phyloP scores from a whole-genome alignment of 2,113 vertebrate genomes.

The Trogon surrucura region DNA sequence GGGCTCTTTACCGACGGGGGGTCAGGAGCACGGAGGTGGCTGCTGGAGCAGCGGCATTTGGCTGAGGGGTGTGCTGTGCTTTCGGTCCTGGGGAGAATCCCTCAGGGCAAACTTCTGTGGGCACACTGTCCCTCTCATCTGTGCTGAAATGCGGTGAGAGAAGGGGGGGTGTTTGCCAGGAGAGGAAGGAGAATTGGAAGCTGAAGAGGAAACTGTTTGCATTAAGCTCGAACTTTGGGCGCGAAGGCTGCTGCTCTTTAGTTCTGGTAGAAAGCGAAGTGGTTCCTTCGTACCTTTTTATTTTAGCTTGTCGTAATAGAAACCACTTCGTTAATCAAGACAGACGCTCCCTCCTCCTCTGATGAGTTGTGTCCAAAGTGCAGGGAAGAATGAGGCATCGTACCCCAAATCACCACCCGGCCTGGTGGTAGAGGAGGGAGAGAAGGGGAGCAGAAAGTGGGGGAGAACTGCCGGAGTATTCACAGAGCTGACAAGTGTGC shows the following conservation, averaged over 20 bases:
- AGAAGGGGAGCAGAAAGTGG: background rate
- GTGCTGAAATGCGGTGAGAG: background rate
- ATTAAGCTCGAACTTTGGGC: background rate
- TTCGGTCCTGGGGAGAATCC: background rate
- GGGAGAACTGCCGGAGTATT: background rate
- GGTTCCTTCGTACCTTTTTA: background rate
- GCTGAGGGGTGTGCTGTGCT: accelerated
- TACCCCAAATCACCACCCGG: background rate
- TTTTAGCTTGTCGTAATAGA: background rate
- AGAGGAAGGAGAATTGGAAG: background rate
- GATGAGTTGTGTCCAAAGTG: background rate
- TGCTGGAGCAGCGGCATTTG: accelerated
- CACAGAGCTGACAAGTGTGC: background rate
- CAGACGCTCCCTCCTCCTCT: background rate
- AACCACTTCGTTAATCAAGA: background rate
- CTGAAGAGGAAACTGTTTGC: background rate
- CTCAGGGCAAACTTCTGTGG: background rate
- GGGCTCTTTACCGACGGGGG: background rate
- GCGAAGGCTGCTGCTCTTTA: background rate
- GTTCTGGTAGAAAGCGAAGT: background rate
- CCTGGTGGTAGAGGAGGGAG: no score
- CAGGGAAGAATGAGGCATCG: background rate
- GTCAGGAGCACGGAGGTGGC: accelerated
- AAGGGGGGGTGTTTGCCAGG: background rate
- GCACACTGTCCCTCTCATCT: background rate